Base-by-base conservation (phyloP, 2,888 invertebrate species). In the Xiphydria camelus region DNA sequence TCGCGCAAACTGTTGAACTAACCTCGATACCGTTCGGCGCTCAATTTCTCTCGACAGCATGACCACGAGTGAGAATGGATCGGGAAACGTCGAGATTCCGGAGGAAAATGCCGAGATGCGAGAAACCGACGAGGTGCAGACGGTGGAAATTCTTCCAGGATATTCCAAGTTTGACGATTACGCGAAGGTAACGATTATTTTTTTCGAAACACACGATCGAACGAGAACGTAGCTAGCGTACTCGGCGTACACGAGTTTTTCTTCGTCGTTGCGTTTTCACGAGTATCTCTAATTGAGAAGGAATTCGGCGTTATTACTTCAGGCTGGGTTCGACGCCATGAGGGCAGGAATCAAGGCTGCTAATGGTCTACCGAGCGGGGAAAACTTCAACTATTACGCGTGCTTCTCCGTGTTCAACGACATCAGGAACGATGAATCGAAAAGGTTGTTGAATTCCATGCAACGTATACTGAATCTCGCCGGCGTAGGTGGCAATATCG, bases 371-470 rank as follows among this genome's bases (percentile, higher is more conserved):
- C 93, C 94, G 0, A 76, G 79, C 31, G 88, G 86, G 23, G 76
- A 82, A 25, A 84, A 90, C 32, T 86, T 85, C 68, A 83, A 87
- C 60, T 83, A 87, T 47, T 91, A 89, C 65, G 82, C 83, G 39
- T 88, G 89, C n/a, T 88, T 86, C 70, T 83, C 87, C 4, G 83
- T 85, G 12, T 94, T 92, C 66, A 81, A 84, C 23, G 79, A 82
- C 53, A 79, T 86, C 4, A 80, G 88, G 59, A 81, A 82, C 48
- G 71, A 79, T 33, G 83, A 90, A 68, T 82, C 84, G 3, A 79
- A 83, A 52, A 81, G 83, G 63, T 79, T 92, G 34, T 71, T 88
- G 23, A 79, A 79, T 57, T 63, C 83, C 60, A 81, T 84, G 68
- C 79, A 83, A 57, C 68, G 79, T 66, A 73, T 83, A 58, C 58